These are phyloP conservation scores for Colius striatus DNA, from an alignment of 2,113 vertebrate genomes.

Conservation along the genomic window DNA sequence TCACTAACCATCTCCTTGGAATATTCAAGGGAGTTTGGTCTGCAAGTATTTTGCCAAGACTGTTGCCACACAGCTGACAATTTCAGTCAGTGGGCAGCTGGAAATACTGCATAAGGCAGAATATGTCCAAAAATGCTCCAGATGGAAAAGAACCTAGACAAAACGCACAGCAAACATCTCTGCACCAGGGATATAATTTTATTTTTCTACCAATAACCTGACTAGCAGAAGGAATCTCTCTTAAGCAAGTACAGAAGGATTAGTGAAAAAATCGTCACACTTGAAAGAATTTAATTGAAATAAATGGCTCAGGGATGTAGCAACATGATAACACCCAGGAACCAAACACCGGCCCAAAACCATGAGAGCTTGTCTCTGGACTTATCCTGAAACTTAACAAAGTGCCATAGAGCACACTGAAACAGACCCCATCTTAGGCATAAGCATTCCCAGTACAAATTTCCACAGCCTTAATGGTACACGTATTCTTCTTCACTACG, in stretches of 20 bases:
- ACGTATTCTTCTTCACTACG: neutral
- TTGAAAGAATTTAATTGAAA: neutral
- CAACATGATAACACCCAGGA: neutral
- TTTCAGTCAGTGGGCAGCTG: neutral
- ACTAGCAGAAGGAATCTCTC: neutral
- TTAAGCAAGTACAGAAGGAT: neutral
- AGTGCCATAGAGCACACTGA: neutral
- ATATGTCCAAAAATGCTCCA: neutral
- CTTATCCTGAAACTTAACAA: neutral
- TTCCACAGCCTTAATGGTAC: neutral
- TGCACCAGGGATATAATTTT: neutral
- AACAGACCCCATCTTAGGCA: neutral
- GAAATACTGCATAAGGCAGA: neutral
- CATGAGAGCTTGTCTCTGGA: rapidly evolving
- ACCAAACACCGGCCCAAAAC: neutral
- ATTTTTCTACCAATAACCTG: neutral
- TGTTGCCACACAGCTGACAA: slow-evolving; percentile 42
- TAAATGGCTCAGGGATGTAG: neutral
- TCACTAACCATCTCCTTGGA: slow-evolving; percentile 11
- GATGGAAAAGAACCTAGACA: neutral
- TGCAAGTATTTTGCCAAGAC: slow-evolving; percentile 41
- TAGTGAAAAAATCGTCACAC: neutral
- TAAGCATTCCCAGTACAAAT: neutral
- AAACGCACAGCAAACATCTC: neutral
- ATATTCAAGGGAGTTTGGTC: slow-evolving; percentile 1